Evolutionary conservation across 2,113 vertebrate genomes (phyloP).

Genomic region (Noctilio leporinus): DNA sequence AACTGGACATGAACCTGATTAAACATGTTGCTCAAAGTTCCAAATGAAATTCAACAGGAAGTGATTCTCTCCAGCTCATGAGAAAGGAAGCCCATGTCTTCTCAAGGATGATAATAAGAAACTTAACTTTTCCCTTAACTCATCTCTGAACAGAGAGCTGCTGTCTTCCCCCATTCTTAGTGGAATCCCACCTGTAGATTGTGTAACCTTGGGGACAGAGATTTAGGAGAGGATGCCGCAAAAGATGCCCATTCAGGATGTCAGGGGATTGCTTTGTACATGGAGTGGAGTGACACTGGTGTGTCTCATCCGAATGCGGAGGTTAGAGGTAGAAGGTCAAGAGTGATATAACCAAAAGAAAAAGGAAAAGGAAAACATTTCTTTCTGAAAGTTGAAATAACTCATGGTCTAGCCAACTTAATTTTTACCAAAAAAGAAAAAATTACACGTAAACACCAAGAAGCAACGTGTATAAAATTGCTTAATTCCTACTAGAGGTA

Average conservation of each 20-base stretch:
- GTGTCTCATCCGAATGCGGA: neutral
- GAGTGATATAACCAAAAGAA: neutral
- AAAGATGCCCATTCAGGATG: neutral
- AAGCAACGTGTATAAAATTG: neutral
- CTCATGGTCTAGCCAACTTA: neutral
- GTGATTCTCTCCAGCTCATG: neutral
- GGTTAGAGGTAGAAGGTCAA: neutral
- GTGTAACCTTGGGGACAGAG: neutral
- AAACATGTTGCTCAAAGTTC: neutral
- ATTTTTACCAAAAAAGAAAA: neutral
- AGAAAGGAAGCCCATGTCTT: neutral
- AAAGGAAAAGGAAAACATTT: neutral
- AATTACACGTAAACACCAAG: neutral
- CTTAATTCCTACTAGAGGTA: neutral
- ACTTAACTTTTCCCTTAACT: neutral
- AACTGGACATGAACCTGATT: neutral
- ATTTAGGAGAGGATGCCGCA: neutral
- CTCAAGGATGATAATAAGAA: neutral
- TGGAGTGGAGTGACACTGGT: rapidly evolving
- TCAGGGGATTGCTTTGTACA: neutral
- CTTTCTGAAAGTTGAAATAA: neutral
- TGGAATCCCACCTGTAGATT: neutral
- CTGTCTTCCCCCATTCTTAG: neutral
- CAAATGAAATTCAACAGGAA: neutral
- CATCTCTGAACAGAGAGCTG: neutral